phyloP scores from a whole-genome alignment of 2,888 invertebrate genomes.

The Pammene aurita region DNA sequence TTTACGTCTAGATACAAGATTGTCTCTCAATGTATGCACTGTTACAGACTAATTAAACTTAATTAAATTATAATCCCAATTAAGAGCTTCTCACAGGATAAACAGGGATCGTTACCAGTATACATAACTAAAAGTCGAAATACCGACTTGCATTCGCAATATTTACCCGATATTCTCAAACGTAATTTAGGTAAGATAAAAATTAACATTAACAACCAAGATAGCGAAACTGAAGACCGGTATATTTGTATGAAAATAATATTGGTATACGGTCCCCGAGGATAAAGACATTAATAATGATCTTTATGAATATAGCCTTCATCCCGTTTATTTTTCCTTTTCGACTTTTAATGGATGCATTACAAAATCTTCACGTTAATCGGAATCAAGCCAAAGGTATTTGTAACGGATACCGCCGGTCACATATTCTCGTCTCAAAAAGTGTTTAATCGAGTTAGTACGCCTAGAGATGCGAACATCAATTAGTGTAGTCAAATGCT shows the following conservation, averaged over 20 bases:
- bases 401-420: slow-evolving; percentile 59
- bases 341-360: slow-evolving; percentile 39
- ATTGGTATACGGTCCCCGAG: too few species aligned
- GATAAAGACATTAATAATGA: too few species aligned
- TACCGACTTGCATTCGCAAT: too few species aligned
- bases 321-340: slow-evolving; percentile 19
- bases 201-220: too few species aligned
- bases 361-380: slow-evolving; percentile 55
- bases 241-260: too few species aligned
- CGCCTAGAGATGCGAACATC: slow-evolving; percentile 62
- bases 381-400: slow-evolving; percentile 56
- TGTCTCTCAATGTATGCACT: neutral
- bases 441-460: slow-evolving; percentile 49
- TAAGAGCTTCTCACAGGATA: slow-evolving; percentile 12
- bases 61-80: slow-evolving; percentile 26
- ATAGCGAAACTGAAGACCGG: too few species aligned
- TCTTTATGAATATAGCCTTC: slow-evolving; percentile 35
- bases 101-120: too few species aligned
- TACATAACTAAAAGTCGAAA: too few species aligned
- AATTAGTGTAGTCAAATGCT: slow-evolving; percentile 66
- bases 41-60: slow-evolving; percentile 3
- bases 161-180: too few species aligned
- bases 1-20: neutral
- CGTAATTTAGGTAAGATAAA: too few species aligned
- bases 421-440: slow-evolving; percentile 52